Percentiles rank a stretch among this genome's conserved stretches.
Conservation (phyloP, 2,888 invertebrate genomes). For the Ormyrus nitidulus region DNA sequence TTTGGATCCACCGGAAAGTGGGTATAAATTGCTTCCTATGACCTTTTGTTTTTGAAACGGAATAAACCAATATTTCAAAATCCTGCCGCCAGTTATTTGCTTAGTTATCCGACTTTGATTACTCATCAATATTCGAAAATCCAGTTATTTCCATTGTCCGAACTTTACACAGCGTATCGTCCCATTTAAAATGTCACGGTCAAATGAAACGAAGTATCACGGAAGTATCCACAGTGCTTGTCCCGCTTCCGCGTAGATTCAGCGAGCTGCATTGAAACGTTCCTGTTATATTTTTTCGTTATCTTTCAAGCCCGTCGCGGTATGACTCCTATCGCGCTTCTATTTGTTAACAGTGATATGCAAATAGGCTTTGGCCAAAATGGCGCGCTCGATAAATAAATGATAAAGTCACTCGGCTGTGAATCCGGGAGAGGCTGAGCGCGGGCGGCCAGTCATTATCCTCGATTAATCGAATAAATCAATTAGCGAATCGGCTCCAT, state of each 20-base stretch:
- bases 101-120: not conserved
- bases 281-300: not conserved
- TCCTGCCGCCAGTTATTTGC: not conserved
- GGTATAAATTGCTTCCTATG: too few relatives aligned
- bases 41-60: too few relatives aligned
- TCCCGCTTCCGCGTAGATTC: conserved; percentile 3
- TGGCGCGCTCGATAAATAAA: conserved; percentile 62
- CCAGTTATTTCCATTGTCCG: not conserved
- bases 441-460: conserved; percentile 63
- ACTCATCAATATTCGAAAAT: conserved; percentile 4
- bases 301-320: too few relatives aligned
- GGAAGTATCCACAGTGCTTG: conserved; percentile 34
- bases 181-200: conserved; percentile 13
- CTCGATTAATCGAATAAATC: conserved; percentile 69
- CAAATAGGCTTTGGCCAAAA: not conserved
- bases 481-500: conserved; percentile 67
- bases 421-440: conserved; percentile 48
- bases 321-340: too few relatives aligned
- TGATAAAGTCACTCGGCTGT: conserved; percentile 62
- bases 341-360: too few relatives aligned
- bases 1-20: too few relatives aligned
- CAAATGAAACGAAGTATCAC: conserved; percentile 39
- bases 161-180: not conserved
- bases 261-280: not conserved
- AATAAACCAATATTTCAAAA: conserved; percentile 44